Evolutionary conservation across 2,888 invertebrate species (phyloP).

Genomic region (Myopa tessellatipennis): DNA sequence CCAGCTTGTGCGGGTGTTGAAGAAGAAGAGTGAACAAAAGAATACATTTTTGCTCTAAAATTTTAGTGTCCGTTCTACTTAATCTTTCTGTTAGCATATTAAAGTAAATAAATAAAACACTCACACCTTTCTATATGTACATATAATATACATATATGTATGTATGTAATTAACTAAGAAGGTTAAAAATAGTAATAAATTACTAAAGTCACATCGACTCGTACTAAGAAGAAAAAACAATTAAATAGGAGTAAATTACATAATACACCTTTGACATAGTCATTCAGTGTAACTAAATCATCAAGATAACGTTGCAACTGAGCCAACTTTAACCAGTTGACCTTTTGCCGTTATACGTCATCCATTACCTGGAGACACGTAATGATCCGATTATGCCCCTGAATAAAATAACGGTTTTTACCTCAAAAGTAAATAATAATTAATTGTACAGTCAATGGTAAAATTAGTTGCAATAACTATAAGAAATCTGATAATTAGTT

Average conservation of each 20-base stretch:
- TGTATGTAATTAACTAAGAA: no score
- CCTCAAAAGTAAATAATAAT: constrained; percentile 7
- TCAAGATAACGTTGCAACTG: constrained; percentile 1
- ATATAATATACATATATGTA: constrained; percentile 17
- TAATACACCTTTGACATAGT: no score
- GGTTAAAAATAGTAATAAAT: no score
- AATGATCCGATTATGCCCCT: constrained; percentile 47
- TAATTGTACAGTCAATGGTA: not conserved
- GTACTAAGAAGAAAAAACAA: no score
- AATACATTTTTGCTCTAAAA: constrained; percentile 43
- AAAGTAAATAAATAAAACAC: constrained; percentile 44
- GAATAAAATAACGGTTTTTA: constrained; percentile 36
- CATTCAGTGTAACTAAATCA: no score
- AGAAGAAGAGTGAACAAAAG: constrained; percentile 75
- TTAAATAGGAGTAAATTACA: no score
- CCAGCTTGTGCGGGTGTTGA: constrained; percentile 92
- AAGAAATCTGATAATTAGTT: no score
- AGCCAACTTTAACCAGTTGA: constrained; percentile 22
- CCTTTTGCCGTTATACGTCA: constrained; percentile 17
- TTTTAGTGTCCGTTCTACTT: not conserved
- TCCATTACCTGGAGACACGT: not conserved
- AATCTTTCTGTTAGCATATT: constrained; percentile 57
- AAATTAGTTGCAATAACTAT: no score
- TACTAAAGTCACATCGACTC: no score
- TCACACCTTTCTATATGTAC: constrained; percentile 35